Conservation (phyloP, 2,888 invertebrate genomes). For the Netelia virgata region DNA sequence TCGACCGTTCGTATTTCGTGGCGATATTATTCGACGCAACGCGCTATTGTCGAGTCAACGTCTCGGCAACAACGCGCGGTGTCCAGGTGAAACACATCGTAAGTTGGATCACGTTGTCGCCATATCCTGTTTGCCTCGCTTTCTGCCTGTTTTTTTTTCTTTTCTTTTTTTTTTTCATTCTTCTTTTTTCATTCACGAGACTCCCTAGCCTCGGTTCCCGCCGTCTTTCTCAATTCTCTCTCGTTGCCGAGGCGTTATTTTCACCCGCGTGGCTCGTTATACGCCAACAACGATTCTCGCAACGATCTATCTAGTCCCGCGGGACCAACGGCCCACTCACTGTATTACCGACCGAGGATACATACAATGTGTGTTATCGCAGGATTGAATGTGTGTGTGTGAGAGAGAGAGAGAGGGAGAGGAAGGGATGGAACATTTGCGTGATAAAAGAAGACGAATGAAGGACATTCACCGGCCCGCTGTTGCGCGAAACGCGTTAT, state of each 20-base stretch:
- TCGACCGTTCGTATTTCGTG: too few relatives aligned
- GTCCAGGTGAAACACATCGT: slow-evolving; percentile 68
- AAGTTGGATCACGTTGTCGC: slow-evolving; percentile 74
- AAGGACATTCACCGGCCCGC: slow-evolving; percentile 44
- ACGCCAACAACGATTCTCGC: neutral
- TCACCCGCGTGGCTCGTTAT: neutral
- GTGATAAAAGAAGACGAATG: slow-evolving; percentile 58
- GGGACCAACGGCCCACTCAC: slow-evolving; percentile 5
- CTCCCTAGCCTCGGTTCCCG: slow-evolving; percentile 26
- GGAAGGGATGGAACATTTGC: slow-evolving; percentile 16
- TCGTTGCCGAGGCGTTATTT: slow-evolving; percentile 5
- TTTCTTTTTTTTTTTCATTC: too few relatives aligned
- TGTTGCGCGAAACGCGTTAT: slow-evolving; percentile 47
- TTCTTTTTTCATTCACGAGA: slow-evolving; percentile 17
- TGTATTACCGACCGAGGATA: slow-evolving; percentile 53
- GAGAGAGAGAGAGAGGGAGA: slow-evolving; percentile 11
- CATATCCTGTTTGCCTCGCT: slow-evolving; percentile 70
- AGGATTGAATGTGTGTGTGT: neutral
- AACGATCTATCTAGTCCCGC: slow-evolving; percentile 23
- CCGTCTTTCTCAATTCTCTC: slow-evolving; percentile 49
- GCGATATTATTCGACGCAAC: too few relatives aligned
- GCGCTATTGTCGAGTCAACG: too few relatives aligned
- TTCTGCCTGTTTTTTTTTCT: slow-evolving; percentile 26
- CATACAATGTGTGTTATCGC: neutral
- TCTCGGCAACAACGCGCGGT: slow-evolving; percentile 66